A percentile compares a stretch with the other conserved stretches of the same genome.
Conservation (phyloP, 1,140 invertebrate species). For the Telenomus remus region DNA sequence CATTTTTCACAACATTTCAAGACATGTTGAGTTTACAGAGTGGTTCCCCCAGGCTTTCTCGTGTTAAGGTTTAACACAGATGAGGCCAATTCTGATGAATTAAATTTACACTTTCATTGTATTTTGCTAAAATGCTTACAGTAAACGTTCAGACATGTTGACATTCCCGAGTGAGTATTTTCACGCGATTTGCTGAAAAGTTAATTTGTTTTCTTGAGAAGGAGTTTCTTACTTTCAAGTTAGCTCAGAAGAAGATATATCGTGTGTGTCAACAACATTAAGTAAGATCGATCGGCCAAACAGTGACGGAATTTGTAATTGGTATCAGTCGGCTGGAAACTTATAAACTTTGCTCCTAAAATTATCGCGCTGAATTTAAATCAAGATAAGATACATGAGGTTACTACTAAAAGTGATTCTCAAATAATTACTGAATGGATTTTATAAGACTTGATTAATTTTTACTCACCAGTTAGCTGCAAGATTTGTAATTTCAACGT, state of each 20-base stretch:
- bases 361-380: constrained; percentile 39
- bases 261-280: constrained; percentile 54
- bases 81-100: too few species aligned
- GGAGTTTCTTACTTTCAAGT: constrained; percentile 28
- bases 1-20: too few species aligned
- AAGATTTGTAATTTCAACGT: constrained; percentile 78
- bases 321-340: constrained; percentile 35
- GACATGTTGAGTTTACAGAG: too few species aligned
- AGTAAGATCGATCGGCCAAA: constrained; percentile 61
- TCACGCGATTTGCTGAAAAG: constrained; percentile 35
- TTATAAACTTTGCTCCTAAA: constrained; percentile 29
- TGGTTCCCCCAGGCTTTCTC: too few species aligned
- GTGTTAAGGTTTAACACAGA: too few species aligned
- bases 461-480: constrained; percentile 75
- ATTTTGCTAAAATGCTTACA: constrained; percentile 6
- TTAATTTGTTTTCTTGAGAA: constrained; percentile 41
- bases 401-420: too few species aligned
- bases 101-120: too few species aligned
- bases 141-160: too few species aligned
- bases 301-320: constrained; percentile 54
- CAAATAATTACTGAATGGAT: too few species aligned
- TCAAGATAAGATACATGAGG: too few species aligned
- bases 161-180: background rate
- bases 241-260: constrained; percentile 50
- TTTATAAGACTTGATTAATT: background rate